Evolutionary conservation across 2,113 vertebrate genomes (phyloP), one percentile per base, ranked within the genome.

Genomic region (Heterotis niloticus): DNA sequence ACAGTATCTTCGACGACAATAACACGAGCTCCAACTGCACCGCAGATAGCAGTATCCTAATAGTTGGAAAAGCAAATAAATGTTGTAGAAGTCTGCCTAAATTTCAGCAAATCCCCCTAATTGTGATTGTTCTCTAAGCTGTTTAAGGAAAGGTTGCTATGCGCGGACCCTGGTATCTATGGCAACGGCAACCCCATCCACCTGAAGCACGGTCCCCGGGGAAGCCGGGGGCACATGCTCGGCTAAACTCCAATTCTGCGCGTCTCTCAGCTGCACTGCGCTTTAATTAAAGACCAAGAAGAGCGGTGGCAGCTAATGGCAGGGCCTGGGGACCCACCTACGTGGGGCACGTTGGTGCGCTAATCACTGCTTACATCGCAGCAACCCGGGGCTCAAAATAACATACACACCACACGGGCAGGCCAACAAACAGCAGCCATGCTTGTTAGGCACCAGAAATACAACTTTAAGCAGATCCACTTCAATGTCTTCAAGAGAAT

Each of bases 131-230:
- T 52, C 75, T 81, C 60, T 34, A 11, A 3, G 52, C 28, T 76
- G 29, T 74, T 26, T 52, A 57, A 29, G 52, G 54, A 44, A 52
- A 75, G 76, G 80, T 81, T 81, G 80, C 80, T 78, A 81, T 56
- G 71, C 71, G 73, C 77, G 59, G 77, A 81, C 70, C 18, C 59
- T 17, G 20, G 77, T 81, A 78, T 78, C 80, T 75, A 78, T 81
- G 80, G 77, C 73, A 78, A 81, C 76, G 5, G 5, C 44, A 74
- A 76, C 72, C 71, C 64, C 72, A 23, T 57, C 64, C 59, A 62
- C 13, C 75, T 69, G 52, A 75, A 62, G 56, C 34, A 29, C 34
- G 51, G 71, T 70, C 64, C 80, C 64, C 18, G 26, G 76, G 70
- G 75, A 56, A 12, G 54, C 62, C 44, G 13, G 69, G 62, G 20